Evolutionary conservation across 2,888 invertebrate species (phyloP), one percentile per base, ranked within the genome.

Genomic region (Acanthococcus lagerstroemiae): DNA sequence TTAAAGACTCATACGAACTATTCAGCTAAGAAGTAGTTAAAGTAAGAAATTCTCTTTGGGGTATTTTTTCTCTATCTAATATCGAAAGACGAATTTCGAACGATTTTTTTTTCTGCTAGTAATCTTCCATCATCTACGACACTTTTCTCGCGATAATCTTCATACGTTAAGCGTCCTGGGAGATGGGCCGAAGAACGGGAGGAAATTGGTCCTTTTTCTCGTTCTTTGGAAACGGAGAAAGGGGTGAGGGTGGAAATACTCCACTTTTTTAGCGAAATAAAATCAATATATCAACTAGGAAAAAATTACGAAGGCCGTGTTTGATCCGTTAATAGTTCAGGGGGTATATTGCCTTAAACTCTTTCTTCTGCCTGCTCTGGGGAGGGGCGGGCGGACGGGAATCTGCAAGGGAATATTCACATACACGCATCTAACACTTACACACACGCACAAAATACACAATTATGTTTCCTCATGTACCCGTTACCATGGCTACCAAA

Each of bases 311-410:
- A 60, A 60, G 60, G 60, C 60, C 60, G 60, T 48, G 60, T 60
- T 60, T 60, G 60, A 60, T 60, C 60, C 60, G 60, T 60, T 60
- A 60, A 60, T 60, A 60, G 60, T 60, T 60, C 60, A 60, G 60
- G 60, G n/a, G 60, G 60, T 60, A 45, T 60, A 48, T 26, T 48
- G 60, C 60, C 45, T 60, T 60, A 60, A 60, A 60, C 60, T 60
- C 60, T 48, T 60, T 48, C 48, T 60, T 60, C 48, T 37, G 25
- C 48, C 30, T 58, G n/a, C 26, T 58, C 26, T n/a, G 37, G 37
- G n/a, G n/a, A n/a, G n/a, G 54, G 26, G 24, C 6, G 26, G 26
- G 26, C 24, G 26, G 21, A 30, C 56, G 37, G 37, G 57, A 57
- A 57, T 57, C 57, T 57, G 57, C 57, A 57, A 57, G 57, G 57